Conservation (phyloP, 2,888 invertebrate species). For the Leucozona laternaria region DNA sequence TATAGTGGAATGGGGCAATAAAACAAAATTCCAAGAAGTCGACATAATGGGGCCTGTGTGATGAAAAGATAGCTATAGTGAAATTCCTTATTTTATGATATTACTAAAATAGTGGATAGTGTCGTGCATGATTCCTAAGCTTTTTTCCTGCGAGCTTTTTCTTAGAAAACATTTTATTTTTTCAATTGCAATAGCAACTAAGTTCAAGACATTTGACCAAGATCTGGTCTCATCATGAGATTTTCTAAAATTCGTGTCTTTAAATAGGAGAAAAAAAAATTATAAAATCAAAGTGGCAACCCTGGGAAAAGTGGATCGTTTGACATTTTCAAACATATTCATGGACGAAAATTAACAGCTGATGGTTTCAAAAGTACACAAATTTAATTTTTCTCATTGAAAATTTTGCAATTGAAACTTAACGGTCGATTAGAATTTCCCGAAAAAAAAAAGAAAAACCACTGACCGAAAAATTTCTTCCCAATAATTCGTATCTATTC, state of each 20-base stretch:
- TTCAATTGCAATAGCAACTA: too few relatives aligned
- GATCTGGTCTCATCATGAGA: too few relatives aligned
- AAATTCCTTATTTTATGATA: too few relatives aligned
- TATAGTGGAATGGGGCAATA: background rate
- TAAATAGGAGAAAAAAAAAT: too few relatives aligned
- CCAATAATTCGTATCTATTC: background rate
- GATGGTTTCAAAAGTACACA: background rate
- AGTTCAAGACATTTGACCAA: too few relatives aligned
- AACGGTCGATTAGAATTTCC: background rate
- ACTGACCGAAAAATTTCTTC: background rate
- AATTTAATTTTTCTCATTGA: background rate
- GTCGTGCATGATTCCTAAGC: too few relatives aligned
- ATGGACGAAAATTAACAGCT: background rate
- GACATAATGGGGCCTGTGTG: background rate
- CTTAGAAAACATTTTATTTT: too few relatives aligned
- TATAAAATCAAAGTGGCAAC: background rate
- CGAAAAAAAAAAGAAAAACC: background rate
- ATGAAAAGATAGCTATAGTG: too few relatives aligned
- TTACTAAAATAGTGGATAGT: too few relatives aligned
- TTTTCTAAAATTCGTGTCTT: too few relatives aligned
- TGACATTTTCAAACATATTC: background rate
- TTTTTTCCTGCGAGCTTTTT: too few relatives aligned
- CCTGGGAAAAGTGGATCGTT: background rate
- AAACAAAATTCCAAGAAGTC: background rate
- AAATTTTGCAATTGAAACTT: background rate